Conservation (phyloP, 2,113 vertebrate species). For the Zosterops lateralis region DNA sequence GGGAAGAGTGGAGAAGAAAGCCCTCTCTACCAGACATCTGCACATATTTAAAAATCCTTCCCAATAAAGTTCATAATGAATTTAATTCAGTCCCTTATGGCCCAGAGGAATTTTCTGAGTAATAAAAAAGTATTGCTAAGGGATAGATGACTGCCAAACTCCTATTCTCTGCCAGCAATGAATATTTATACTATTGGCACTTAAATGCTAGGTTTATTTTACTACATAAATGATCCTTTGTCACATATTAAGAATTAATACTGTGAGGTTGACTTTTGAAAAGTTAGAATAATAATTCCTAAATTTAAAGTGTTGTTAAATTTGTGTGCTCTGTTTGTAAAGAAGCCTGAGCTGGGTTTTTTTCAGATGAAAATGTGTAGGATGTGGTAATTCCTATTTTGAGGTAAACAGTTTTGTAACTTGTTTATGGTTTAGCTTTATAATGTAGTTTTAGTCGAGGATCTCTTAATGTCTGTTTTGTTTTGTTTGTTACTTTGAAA, state of each 20-base stretch:
- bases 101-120: constrained; percentile 44
- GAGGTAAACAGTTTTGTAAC: background rate
- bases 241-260: constrained; percentile 24
- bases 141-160: constrained; percentile 50
- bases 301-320: background rate
- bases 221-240: constrained; percentile 42
- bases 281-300: background rate
- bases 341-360: background rate
- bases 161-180: background rate
- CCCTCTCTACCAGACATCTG: background rate
- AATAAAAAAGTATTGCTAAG: constrained; percentile 62
- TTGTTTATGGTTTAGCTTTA: background rate
- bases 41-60: constrained; percentile 44
- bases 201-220: constrained; percentile 24
- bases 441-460: background rate
- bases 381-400: background rate
- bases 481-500: background rate
- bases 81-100: constrained; percentile 41
- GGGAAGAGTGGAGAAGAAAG: background rate
- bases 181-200: constrained; percentile 27
- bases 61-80: constrained; percentile 60
- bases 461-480: background rate
- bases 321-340: background rate
- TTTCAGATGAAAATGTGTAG: background rate
- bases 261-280: background rate